Evolutionary conservation across 2,888 invertebrate species (phyloP), one percentile per base, ranked within the genome.

Genomic region (Heteromyza rotundicornis): DNA sequence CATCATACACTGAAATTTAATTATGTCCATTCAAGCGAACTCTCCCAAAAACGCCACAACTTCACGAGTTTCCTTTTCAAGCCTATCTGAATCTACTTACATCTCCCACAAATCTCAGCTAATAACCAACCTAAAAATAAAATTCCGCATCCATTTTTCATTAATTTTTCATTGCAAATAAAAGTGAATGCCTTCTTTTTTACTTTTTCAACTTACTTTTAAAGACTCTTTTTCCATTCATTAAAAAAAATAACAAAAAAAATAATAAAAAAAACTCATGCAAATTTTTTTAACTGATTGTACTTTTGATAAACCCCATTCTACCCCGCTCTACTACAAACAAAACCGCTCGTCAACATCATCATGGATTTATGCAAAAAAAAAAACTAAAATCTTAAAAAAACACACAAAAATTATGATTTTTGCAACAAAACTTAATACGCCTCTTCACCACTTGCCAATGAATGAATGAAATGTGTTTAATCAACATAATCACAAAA

Each of bases 211-310:
- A 36, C 8, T 19, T 23, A 40, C 32, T 35, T 36, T 50, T 20
- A 24, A 32, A 36, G 8, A 47, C 24, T 56, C n/a, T 22, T 16
- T 47, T 56, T 19, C 8, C 55, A 64, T 62, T 60, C 62, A 63
- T 66, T 61, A 59, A 36, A 61, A n/a, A 63, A 59, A 59, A 58
- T 56, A 57, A 51, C 19, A 51, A 60, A 54, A 64, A 55, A n/a
- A n/a, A n/a, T n/a, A n/a, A n/a, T n/a, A 64, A 59, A 71, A 67
- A 69, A 72, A 79, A 75, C 70, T 75, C 76, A 76, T 78, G 66
- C 72, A 73, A 75, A 76, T 74, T 76, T 75, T 76, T 77, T 73
- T 72, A 73, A 77, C 72, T 76, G 73, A 78, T 77, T 78, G 75
- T 70, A 71, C 69, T 72, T 69, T 71, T 69, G 68, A 66, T 69